phyloP scores from a whole-genome alignment of 30 jellyfish, hydroid and myxozoan species.

The Rhopilema esculentum region DNA sequence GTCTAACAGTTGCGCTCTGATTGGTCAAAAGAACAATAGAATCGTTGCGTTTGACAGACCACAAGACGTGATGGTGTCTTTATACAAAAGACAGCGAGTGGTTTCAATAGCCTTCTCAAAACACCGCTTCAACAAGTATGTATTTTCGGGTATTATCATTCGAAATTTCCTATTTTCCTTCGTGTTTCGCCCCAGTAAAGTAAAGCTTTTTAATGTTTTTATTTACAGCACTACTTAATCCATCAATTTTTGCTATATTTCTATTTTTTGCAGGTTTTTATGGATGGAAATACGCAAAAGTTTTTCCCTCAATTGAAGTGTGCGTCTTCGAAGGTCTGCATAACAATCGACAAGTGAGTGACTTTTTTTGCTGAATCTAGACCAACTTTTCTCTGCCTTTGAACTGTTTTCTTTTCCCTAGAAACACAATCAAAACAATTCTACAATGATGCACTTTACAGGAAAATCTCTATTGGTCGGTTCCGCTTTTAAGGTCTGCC shows the following conservation, averaged over 20 bases:
- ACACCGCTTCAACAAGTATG: slow-evolving; percentile 61
- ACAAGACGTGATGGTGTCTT: slow-evolving; percentile 87
- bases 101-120: slow-evolving; percentile 52
- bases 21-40: slow-evolving; percentile 76
- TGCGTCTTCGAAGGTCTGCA: background rate
- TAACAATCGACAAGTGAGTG: background rate
- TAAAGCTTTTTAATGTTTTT: background rate
- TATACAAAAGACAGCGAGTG: slow-evolving; percentile 51
- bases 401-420: background rate
- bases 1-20: slow-evolving; percentile 18
- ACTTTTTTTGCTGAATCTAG: background rate
- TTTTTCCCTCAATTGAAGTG: slow-evolving; percentile 26
- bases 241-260: background rate
- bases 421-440: background rate
- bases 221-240: background rate
- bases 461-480: background rate
- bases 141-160: slow-evolving; percentile 13
- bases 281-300: background rate
- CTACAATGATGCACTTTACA: background rate
- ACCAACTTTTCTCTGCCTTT: background rate
- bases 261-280: slow-evolving; percentile 54
- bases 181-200: background rate
- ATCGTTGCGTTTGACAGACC: slow-evolving; percentile 90
- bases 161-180: background rate
- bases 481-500: background rate